Percentiles rank a stretch among this genome's conserved stretches.
phyloP scores from a whole-genome alignment of 2,888 invertebrate species.

The Folsomia manolachei region DNA sequence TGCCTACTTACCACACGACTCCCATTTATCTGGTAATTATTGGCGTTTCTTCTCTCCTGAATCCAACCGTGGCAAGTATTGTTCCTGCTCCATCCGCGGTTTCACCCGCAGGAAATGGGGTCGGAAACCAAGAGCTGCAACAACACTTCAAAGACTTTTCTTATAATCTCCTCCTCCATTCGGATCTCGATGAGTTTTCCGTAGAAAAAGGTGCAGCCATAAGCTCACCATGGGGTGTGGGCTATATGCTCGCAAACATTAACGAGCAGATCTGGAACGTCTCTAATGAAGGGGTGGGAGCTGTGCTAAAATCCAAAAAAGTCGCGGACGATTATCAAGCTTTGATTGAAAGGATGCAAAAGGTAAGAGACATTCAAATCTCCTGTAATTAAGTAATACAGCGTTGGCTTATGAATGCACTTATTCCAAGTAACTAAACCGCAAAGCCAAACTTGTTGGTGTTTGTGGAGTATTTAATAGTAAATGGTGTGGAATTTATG shows the following conservation, averaged over 20 bases:
- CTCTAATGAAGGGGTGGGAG: conserved; percentile 32
- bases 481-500: too few relatives aligned
- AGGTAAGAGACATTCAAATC: too few relatives aligned
- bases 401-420: too few relatives aligned
- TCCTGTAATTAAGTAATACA: too few relatives aligned
- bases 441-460: too few relatives aligned
- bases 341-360: conserved; percentile 29
- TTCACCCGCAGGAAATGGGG: conserved; percentile 1
- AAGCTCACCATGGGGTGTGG: conserved; percentile 38
- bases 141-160: conserved; percentile 37
- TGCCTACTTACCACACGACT: background rate
- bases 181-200: conserved; percentile 40
- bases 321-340: conserved; percentile 33
- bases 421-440: too few relatives aligned
- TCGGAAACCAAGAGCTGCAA: background rate
- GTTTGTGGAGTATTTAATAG: too few relatives aligned
- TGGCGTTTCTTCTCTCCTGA: background rate
- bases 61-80: background rate
- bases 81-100: background rate
- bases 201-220: conserved; percentile 44
- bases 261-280: conserved; percentile 41
- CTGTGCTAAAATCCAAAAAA: conserved; percentile 21
- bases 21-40: background rate
- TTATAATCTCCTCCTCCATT: conserved; percentile 36
- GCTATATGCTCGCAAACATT: conserved; percentile 41